Conservation (phyloP, 2,888 invertebrate species). For the Brachyopa scutellaris region DNA sequence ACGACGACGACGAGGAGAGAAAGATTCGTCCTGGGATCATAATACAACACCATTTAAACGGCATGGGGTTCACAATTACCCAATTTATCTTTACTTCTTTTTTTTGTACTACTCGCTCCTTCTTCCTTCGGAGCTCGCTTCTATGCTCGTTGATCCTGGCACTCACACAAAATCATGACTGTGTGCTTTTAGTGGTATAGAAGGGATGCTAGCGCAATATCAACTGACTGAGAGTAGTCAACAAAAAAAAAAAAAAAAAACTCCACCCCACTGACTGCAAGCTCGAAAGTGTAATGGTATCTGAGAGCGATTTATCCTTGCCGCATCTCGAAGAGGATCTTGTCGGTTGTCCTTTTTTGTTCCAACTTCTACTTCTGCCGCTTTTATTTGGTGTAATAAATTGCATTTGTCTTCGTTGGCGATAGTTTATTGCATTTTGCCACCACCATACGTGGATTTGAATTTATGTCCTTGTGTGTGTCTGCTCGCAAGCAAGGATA, state of each 20-base stretch:
- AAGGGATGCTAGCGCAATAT: conserved; percentile 24
- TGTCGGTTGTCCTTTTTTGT: conserved; percentile 65
- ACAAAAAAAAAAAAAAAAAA: no score
- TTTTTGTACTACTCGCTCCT: neutral
- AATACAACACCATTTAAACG: conserved; percentile 76
- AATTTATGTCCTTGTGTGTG: conserved; percentile 50
- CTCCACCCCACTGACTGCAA: neutral
- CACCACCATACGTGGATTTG: conserved; percentile 59
- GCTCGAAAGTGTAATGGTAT: conserved; percentile 54
- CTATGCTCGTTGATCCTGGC: conserved; percentile 65
- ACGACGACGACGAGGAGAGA: conserved; percentile 42
- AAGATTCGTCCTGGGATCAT: conserved; percentile 74
- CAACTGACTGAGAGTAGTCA: conserved; percentile 19
- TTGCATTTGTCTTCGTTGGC: conserved; percentile 66
- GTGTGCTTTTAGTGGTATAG: conserved; percentile 12
- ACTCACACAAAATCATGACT: conserved; percentile 63
- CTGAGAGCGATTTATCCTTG: conserved; percentile 70
- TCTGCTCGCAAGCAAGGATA: conserved; percentile 58
- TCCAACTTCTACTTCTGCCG: conserved; percentile 15
- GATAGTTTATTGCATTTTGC: conserved; percentile 71
- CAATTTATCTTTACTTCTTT: conserved; percentile 75
- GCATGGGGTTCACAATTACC: conserved; percentile 77
- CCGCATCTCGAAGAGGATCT: conserved; percentile 67
- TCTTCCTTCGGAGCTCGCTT: conserved; percentile 27
- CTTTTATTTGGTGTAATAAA: conserved; percentile 67